phyloP scores from a whole-genome alignment of 2,888 invertebrate genomes.

The Sarcophaga rosellei region DNA sequence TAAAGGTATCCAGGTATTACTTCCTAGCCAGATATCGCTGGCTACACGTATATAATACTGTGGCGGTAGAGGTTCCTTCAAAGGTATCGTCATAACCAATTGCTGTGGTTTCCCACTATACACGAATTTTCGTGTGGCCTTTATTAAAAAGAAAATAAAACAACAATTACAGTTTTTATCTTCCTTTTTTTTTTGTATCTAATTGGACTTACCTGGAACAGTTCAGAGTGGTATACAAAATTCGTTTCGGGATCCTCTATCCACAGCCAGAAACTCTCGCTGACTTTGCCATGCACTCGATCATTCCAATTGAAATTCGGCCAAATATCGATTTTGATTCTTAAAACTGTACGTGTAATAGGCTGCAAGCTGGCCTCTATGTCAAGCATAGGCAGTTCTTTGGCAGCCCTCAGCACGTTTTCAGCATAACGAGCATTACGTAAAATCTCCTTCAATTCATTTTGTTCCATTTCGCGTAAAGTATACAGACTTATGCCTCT shows the following conservation, averaged over 20 bases:
- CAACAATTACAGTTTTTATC: too few species aligned
- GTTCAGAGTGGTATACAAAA: conserved; percentile 97
- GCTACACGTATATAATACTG: conserved; percentile 94
- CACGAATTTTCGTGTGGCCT: conserved; percentile 83
- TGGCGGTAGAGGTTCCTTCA: conserved; percentile 93
- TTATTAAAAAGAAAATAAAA: conserved; percentile 2
- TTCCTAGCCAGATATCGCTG: conserved; percentile 89
- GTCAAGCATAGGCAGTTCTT: conserved; percentile 92
- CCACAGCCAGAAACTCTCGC: conserved; percentile 98
- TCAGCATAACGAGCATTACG: conserved; percentile 88
- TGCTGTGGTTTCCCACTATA: conserved; percentile 89
- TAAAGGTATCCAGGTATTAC: conserved; percentile 84
- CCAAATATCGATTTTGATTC: conserved; percentile 90
- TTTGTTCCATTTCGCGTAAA: conserved; percentile 92
- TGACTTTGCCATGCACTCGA: conserved; percentile 91
- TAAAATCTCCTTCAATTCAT: conserved; percentile 91
- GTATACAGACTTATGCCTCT: conserved; percentile 88
- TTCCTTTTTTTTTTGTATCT: too few species aligned
- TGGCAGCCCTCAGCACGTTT: conserved; percentile 90
- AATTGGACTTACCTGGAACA: conserved; percentile 83
- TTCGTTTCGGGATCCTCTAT: conserved; percentile 97
- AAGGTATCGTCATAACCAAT: conserved; percentile 96
- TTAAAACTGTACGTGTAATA: conserved; percentile 94
- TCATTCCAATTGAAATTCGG: conserved; percentile 94
- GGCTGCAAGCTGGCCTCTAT: conserved; percentile 94